Evolutionary conservation across 2,113 vertebrate genomes (phyloP).

Genomic region (Sisor rabdophorus): DNA sequence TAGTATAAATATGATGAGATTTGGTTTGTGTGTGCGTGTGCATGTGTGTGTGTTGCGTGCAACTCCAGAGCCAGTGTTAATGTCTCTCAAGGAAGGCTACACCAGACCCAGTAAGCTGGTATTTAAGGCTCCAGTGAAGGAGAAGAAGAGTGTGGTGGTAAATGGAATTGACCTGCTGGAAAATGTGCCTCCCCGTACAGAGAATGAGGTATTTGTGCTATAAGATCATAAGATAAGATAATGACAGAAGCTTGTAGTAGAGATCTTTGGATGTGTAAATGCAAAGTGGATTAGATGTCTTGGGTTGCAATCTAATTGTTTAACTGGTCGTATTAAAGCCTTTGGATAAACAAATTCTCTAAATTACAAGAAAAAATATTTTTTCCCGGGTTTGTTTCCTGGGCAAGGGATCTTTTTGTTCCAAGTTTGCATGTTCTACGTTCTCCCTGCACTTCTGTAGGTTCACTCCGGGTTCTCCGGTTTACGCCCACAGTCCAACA

Average conservation of each 20-base stretch:
- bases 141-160: conserved; percentile 88
- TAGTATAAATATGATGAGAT: neutral
- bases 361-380: no score
- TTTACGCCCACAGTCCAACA: no score
- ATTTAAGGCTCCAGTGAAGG: conserved; percentile 86
- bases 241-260: no score
- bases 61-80: conserved; percentile 84
- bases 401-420: no score
- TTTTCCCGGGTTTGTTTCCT: no score
- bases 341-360: neutral
- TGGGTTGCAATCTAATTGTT: neutral
- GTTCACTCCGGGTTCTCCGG: no score
- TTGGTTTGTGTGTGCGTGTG: neutral
- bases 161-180: conserved; percentile 94
- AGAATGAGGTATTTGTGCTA: conserved; percentile 80
- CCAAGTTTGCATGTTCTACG: no score
- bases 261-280: no score
- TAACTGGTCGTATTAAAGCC: neutral
- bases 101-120: conserved; percentile 79
- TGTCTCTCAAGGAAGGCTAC: conserved; percentile 93
- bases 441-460: no score
- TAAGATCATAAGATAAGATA: neutral
- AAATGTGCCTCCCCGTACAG: conserved; percentile 90
- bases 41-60: conserved; percentile 39
- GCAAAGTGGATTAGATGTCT: neutral